phyloP scores from a whole-genome alignment of 2,888 invertebrate species.

The Cephalotes varians region DNA sequence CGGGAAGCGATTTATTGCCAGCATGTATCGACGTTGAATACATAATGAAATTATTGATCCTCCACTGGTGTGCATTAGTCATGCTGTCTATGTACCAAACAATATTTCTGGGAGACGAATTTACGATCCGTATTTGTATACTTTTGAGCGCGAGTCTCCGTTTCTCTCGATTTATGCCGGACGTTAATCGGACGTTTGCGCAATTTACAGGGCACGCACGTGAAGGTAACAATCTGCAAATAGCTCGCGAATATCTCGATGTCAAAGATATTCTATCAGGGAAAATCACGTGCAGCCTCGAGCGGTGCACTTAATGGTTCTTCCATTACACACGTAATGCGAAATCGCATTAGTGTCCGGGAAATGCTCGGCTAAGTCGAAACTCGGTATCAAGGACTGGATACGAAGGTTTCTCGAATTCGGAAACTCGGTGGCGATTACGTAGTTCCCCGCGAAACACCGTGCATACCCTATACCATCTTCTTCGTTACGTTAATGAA shows the following conservation, averaged over 20 bases:
- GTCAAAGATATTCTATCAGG: constrained; percentile 14
- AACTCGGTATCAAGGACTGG: constrained; percentile 58
- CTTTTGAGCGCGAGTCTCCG: neutral
- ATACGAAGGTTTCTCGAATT: constrained; percentile 47
- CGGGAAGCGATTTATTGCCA: constrained; percentile 44
- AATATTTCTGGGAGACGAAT: constrained; percentile 49
- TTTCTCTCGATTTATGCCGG: neutral
- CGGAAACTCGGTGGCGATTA: constrained; percentile 56
- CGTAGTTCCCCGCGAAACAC: constrained; percentile 54
- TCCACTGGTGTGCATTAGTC: constrained; percentile 47
- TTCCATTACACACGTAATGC: constrained; percentile 64
- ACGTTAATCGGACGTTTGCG: constrained; percentile 23
- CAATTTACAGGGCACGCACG: neutral
- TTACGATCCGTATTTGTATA: constrained; percentile 23
- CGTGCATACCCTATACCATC: constrained; percentile 33
- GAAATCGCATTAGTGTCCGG: constrained; percentile 67
- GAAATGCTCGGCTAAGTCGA: constrained; percentile 57
- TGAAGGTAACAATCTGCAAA: constrained; percentile 1
- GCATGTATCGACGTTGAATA: constrained; percentile 51
- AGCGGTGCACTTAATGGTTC: constrained; percentile 61
- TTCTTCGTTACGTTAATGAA: constrained; percentile 50
- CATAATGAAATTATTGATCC: constrained; percentile 56
- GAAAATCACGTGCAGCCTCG: constrained; percentile 14
- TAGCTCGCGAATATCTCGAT: neutral
- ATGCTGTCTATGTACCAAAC: constrained; percentile 52